phyloP scores from a whole-genome alignment of 2,888 invertebrate species.

The Drosophila cognata region DNA sequence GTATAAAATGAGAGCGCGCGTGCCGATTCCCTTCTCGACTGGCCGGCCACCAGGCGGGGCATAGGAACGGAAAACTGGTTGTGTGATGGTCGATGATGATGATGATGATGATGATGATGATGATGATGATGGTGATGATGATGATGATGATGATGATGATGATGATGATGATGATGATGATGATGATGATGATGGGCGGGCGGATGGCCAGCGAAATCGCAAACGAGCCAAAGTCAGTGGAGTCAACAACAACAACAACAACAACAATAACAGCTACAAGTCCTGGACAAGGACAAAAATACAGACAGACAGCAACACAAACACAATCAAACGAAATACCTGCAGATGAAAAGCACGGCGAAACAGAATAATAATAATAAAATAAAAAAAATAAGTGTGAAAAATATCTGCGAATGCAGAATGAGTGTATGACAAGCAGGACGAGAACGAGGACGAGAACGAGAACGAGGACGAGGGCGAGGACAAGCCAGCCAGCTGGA shows the following conservation, averaged over 20 bases:
- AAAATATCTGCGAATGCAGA: constrained; percentile 53
- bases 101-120: not conserved
- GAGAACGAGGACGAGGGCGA: constrained; percentile 39
- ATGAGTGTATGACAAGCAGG: not conserved
- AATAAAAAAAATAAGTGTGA: constrained; percentile 63
- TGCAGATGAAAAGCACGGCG: constrained; percentile 13
- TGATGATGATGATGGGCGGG: not conserved
- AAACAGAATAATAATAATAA: constrained; percentile 15
- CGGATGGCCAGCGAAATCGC: constrained; percentile 53
- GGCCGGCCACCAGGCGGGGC: not conserved
- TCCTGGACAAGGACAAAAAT: constrained; percentile 32
- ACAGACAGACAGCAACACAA: constrained; percentile 15
- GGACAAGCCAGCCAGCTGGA: constrained; percentile 72
- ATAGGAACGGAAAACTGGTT: not conserved
- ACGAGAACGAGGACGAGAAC: constrained; percentile 22
- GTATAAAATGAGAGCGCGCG: constrained; percentile 70
- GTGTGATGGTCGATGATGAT: constrained; percentile 12
- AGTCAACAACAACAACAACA: constrained; percentile 5
- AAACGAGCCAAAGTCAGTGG: constrained; percentile 32
- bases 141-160: not conserved
- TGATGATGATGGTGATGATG: not conserved
- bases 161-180: not conserved
- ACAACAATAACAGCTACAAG: not conserved
- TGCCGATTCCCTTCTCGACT: constrained; percentile 39
- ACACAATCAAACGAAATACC: constrained; percentile 6